phyloP scores from a whole-genome alignment of 2,113 vertebrate species.

The Benitochromis conjunctus region DNA sequence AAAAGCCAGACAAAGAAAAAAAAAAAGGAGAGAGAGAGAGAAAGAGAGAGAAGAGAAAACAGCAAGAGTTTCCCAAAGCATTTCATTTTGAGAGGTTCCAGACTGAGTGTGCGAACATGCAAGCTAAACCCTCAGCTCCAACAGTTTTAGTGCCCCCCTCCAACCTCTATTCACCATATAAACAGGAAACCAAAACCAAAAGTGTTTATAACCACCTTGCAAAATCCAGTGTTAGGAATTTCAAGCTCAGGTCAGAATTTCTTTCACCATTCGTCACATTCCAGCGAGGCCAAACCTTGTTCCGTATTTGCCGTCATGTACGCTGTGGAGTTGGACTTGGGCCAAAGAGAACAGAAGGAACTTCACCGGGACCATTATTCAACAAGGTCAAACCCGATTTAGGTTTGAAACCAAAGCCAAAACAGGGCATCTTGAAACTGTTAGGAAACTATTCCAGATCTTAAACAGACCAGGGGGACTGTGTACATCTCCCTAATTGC shows the following conservation, averaged over 20 bases:
- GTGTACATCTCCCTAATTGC: slow-evolving; percentile 72
- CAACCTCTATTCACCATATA: slow-evolving; percentile 37
- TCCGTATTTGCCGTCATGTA: slow-evolving; percentile 19
- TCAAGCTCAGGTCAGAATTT: slow-evolving; percentile 34
- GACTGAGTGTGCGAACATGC: slow-evolving; percentile 12
- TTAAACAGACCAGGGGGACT: slow-evolving; percentile 68
- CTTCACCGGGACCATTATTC: slow-evolving; percentile 57
- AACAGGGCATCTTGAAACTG: slow-evolving; percentile 72
- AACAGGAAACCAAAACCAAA: slow-evolving; percentile 66
- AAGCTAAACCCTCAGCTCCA: slow-evolving; percentile 30
- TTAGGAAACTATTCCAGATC: slow-evolving; percentile 73
- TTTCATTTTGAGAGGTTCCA: slow-evolving; percentile 49
- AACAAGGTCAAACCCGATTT: slow-evolving; percentile 64
- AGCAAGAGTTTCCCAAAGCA: not conserved
- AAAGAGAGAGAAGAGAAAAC: not conserved
- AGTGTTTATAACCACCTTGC: slow-evolving; percentile 45
- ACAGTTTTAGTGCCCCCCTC: slow-evolving; percentile 30
- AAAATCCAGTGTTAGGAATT: slow-evolving; percentile 24
- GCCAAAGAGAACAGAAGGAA: slow-evolving; percentile 51
- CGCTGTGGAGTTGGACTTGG: not conserved
- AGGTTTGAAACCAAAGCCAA: slow-evolving; percentile 57
- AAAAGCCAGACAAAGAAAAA: not conserved
- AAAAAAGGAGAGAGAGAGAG: not conserved
- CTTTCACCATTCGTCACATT: slow-evolving; percentile 37
- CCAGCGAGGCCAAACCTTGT: slow-evolving; percentile 14